A percentile compares a stretch with the other conserved stretches of the same genome.
phyloP scores from a whole-genome alignment of 2,113 vertebrate species.

The Pampusana beccarii region DNA sequence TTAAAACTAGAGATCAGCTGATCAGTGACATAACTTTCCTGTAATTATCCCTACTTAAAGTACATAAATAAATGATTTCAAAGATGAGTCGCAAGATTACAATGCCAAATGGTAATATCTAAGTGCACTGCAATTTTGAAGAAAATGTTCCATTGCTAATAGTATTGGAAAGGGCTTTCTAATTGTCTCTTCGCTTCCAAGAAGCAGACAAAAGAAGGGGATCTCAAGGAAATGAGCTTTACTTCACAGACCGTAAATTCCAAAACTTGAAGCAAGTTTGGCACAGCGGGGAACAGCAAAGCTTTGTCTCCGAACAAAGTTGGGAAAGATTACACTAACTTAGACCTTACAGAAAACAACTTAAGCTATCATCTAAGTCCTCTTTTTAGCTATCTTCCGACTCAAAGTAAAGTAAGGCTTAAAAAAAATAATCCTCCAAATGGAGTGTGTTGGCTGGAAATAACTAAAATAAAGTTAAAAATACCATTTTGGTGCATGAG shows the following conservation, averaged over 20 bases:
- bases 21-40: background rate
- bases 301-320: slow-evolving; percentile 29
- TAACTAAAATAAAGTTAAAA: slow-evolving; percentile 30
- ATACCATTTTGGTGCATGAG: slow-evolving; percentile 23
- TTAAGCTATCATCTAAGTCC: slow-evolving; percentile 29
- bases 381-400: slow-evolving; percentile 35
- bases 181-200: slow-evolving; percentile 32
- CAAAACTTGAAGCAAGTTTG: slow-evolving; percentile 39
- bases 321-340: slow-evolving; percentile 32
- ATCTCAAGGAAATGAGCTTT: background rate
- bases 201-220: background rate
- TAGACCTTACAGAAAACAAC: slow-evolving; percentile 51
- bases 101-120: background rate
- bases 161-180: slow-evolving; percentile 62
- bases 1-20: slow-evolving; percentile 10
- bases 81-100: slow-evolving; percentile 11
- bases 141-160: background rate
- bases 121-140: background rate
- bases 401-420: slow-evolving; percentile 45
- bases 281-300: slow-evolving; percentile 35
- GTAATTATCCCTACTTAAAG: slow-evolving; percentile 2
- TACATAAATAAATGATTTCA: slow-evolving; percentile 26
- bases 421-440: slow-evolving; percentile 48
- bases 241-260: slow-evolving; percentile 12
- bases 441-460: slow-evolving; percentile 42